A percentile compares a stretch with the other conserved stretches of the same genome.
These are phyloP conservation scores for Xenopus borealis DNA, from an alignment of 2,113 vertebrate species.

Conservation along the genomic window DNA sequence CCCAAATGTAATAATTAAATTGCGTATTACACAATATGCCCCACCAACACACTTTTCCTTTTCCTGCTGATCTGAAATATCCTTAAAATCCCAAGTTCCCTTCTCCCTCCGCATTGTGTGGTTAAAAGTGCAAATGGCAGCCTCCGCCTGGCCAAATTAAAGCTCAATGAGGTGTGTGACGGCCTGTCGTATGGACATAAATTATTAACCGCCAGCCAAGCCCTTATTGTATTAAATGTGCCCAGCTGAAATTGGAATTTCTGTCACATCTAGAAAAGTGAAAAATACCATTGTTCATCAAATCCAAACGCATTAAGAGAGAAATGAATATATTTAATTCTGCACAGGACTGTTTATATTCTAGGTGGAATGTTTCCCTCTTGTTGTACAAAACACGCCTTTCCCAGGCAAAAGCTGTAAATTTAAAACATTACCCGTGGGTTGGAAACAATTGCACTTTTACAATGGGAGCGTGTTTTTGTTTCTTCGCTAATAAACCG, in stretches of 20 bases:
- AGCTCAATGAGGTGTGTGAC: conserved; percentile 44
- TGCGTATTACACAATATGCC: too few relatives aligned
- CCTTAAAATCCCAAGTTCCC: neutral
- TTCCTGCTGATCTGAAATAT: neutral
- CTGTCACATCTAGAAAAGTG: conserved; percentile 32
- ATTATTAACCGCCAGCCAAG: conserved; percentile 28
- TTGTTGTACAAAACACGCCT: neutral
- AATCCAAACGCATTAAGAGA: conserved; percentile 15
- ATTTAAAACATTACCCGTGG: neutral
- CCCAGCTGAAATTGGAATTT: conserved; percentile 37
- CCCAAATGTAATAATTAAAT: too few relatives aligned
- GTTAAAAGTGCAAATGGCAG: conserved; percentile 25
- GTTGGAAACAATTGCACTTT: too few relatives aligned
- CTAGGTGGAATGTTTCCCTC: neutral
- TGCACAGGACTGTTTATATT: neutral
- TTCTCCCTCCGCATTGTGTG: neutral
- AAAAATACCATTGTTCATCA: conserved; percentile 27
- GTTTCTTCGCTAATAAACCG: too few relatives aligned
- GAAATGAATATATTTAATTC: neutral
- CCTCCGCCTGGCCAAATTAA: conserved; percentile 27
- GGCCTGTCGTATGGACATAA: conserved; percentile 36
- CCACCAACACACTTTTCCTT: neutral
- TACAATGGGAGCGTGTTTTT: too few relatives aligned
- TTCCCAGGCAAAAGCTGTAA: neutral
- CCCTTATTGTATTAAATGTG: conserved; percentile 34